Evolutionary conservation across 35 echinoderm and acorn worm species (phyloP).

Genomic region (Ptychodera flava): DNA sequence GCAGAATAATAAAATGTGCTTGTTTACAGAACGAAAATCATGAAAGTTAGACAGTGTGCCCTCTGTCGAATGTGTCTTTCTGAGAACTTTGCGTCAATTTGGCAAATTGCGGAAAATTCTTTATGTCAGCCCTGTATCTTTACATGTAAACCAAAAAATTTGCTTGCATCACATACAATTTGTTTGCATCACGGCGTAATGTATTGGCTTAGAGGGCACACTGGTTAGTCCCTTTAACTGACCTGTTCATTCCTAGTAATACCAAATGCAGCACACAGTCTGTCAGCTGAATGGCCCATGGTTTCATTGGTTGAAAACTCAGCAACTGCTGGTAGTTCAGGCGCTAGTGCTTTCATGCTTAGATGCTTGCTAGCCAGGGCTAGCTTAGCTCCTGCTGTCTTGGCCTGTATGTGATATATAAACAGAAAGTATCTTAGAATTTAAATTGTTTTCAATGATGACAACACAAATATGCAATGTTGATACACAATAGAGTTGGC

Average conservation of each 20-base stretch:
- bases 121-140: no score
- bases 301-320: constrained; percentile 91
- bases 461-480: no score
- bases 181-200: constrained; percentile 51
- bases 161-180: no score
- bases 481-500: no score
- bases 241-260: constrained; percentile 74
- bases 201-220: no score
- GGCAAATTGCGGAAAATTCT: no score
- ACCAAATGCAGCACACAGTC: constrained; percentile 81
- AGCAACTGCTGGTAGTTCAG: constrained; percentile 91
- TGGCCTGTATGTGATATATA: constrained; percentile 23
- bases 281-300: constrained; percentile 95
- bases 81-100: no score
- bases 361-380: constrained; percentile 64
- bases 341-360: constrained; percentile 58
- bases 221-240: constrained; percentile 55
- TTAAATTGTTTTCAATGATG: no score
- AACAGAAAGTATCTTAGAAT: no score
- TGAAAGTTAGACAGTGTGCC: constrained; percentile 52
- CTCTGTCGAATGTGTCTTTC: no score
- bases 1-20: constrained; percentile 82
- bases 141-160: no score
- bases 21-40: constrained; percentile 60
- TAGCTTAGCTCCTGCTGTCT: constrained; percentile 64